Evolutionary conservation across 2,113 vertebrate genomes (phyloP).

Genomic region (Balaeniceps rex): DNA sequence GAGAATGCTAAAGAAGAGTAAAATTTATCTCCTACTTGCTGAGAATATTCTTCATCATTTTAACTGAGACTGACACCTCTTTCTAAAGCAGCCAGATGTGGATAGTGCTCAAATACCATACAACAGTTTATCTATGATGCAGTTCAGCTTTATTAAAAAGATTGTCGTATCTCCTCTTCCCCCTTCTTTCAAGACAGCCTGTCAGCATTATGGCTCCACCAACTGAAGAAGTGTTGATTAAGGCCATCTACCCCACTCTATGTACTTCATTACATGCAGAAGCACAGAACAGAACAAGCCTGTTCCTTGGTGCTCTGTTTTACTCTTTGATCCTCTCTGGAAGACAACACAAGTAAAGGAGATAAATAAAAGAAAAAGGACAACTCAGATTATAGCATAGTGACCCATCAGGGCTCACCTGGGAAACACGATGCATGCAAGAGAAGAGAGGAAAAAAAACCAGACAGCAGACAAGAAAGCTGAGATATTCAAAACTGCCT

Average conservation of each 20-base stretch:
- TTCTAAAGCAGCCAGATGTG: neutral
- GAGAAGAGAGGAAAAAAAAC: neutral
- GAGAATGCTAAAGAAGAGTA: neutral
- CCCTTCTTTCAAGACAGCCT: neutral
- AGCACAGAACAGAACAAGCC: neutral
- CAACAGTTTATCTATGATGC: neutral
- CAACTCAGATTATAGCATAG: neutral
- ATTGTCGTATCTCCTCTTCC: constrained; percentile 22
- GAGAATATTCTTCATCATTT: neutral
- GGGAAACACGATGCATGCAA: neutral
- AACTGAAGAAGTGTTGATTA: constrained; percentile 6
- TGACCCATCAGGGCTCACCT: neutral
- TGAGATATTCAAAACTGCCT: neutral
- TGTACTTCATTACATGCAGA: neutral
- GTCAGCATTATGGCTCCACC: constrained; percentile 61
- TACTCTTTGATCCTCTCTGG: neutral
- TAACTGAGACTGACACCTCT: neutral
- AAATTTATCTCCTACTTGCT: neutral
- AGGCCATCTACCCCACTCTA: neutral
- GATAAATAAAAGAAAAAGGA: neutral
- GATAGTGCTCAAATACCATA: neutral
- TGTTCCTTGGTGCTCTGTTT: neutral
- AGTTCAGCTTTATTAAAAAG: neutral
- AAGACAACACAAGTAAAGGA: neutral
- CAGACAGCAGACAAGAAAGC: neutral